Percentiles rank a stretch among this genome's conserved stretches.
phyloP scores from a whole-genome alignment of 2,113 vertebrate genomes.

The Microtus ochrogaster region DNA sequence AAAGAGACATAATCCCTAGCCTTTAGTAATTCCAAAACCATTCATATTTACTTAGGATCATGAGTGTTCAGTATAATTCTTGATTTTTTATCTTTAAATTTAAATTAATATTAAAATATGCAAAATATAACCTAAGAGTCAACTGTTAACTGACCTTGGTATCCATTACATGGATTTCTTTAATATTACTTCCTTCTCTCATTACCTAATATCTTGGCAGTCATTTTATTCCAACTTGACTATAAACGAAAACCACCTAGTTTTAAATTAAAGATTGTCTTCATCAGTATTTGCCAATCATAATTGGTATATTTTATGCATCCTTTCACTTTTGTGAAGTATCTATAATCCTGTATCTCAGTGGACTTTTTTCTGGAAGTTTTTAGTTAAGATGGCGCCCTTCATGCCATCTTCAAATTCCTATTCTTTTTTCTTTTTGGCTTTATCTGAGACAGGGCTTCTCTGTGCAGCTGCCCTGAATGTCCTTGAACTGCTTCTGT shows the following conservation, averaged over 20 bases:
- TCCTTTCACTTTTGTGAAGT: constrained; percentile 32
- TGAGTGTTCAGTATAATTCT: constrained; percentile 21
- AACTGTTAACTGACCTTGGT: constrained; percentile 11
- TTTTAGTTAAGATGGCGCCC: constrained; percentile 35
- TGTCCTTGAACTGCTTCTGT: not conserved
- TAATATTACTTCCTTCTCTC: not conserved
- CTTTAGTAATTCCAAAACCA: constrained; percentile 20
- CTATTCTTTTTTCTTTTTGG: not conserved
- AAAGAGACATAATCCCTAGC: constrained; percentile 43
- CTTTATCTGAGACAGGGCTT: not conserved
- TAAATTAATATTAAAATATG: constrained; percentile 32
- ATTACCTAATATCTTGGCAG: constrained; percentile 6
- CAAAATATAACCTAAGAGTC: not conserved
- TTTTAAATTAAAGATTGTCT: constrained; percentile 11
- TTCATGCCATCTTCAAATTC: not conserved
- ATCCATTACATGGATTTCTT: constrained; percentile 31
- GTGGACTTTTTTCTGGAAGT: constrained; percentile 33
- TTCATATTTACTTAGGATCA: not conserved
- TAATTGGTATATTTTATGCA: constrained; percentile 17
- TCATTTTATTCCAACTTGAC: constrained; percentile 40
- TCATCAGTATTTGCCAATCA: constrained; percentile 52
- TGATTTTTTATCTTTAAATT: constrained; percentile 59
- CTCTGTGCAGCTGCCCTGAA: not conserved
- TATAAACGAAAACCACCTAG: not conserved
- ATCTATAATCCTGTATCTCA: constrained; percentile 2